Conservation (phyloP, 2,888 invertebrate genomes). For the Auanema sp. region DNA sequence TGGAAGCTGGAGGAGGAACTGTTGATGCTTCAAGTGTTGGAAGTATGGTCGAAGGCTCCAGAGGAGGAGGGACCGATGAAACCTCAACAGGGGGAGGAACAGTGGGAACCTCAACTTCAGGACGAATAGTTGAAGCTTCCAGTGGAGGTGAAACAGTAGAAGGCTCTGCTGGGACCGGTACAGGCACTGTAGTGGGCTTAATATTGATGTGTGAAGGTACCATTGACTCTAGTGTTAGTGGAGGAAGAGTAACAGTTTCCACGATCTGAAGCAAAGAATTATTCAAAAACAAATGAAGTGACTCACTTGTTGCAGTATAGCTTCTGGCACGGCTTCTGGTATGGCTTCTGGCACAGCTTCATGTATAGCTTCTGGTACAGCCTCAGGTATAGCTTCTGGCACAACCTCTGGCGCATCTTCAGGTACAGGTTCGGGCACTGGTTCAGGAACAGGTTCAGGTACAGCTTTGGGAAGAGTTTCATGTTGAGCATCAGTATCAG, state of each 20-base stretch:
- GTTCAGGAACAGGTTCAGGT: background rate
- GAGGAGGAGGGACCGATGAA: conserved; percentile 3
- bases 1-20: background rate
- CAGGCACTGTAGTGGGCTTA: too few species aligned
- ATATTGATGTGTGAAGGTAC: too few species aligned
- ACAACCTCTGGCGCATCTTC: background rate
- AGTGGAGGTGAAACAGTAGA: conserved; percentile 4
- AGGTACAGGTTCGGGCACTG: background rate
- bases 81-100: conserved; percentile 14
- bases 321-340: background rate
- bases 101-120: background rate
- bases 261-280: too few species aligned
- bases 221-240: too few species aligned
- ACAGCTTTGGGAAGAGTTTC: background rate
- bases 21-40: conserved; percentile 6
- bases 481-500: background rate
- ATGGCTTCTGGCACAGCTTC: background rate
- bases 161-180: background rate
- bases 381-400: background rate
- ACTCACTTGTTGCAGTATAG: too few species aligned
- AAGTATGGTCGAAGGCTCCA: background rate
- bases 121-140: background rate
- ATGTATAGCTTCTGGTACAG: background rate
- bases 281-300: too few species aligned
- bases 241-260: too few species aligned